Evolutionary conservation across 2,113 vertebrate species (phyloP).

Genomic region (Vulpes ferrilata): DNA sequence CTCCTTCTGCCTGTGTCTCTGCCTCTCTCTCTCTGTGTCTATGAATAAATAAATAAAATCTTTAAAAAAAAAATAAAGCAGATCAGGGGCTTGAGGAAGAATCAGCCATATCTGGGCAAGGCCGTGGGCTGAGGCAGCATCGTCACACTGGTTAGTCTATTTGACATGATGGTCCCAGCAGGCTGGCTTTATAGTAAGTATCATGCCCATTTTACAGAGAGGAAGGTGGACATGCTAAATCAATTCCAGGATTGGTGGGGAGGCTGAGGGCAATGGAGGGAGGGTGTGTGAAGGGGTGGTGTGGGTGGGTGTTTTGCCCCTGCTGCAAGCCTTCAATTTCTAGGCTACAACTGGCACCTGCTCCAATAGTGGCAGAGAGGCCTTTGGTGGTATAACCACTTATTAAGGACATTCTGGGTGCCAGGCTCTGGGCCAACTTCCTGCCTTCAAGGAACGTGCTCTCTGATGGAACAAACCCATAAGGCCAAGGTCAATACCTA

Average conservation of each 20-base stretch:
- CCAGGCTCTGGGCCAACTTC: not conserved
- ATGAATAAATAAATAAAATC: too few relatives aligned
- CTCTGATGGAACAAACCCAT: not conserved
- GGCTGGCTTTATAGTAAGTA: not conserved
- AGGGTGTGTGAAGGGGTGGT: not conserved
- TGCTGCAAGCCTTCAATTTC: not conserved
- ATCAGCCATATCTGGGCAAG: not conserved
- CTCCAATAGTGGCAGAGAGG: not conserved
- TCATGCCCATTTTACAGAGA: slow-evolving; percentile 29
- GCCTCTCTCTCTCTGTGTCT: too few relatives aligned
- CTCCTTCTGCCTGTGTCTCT: too few relatives aligned
- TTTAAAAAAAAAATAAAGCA: not conserved
- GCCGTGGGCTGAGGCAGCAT: not conserved
- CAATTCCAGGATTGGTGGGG: too few relatives aligned
- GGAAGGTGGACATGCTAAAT: not conserved
- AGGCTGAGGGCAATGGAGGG: not conserved
- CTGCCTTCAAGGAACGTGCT: not conserved
- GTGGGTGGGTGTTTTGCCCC: not conserved
- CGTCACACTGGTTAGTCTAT: not conserved
- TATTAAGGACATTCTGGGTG: not conserved
- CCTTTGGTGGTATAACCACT: not conserved
- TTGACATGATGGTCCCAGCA: not conserved
- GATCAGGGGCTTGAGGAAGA: not conserved
- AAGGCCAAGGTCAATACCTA: not conserved
- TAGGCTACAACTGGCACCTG: not conserved